Evolutionary conservation across 30 jellyfish, hydroid and myxozoan genomes (phyloP).

Genomic region (Catostylus mosaicus): DNA sequence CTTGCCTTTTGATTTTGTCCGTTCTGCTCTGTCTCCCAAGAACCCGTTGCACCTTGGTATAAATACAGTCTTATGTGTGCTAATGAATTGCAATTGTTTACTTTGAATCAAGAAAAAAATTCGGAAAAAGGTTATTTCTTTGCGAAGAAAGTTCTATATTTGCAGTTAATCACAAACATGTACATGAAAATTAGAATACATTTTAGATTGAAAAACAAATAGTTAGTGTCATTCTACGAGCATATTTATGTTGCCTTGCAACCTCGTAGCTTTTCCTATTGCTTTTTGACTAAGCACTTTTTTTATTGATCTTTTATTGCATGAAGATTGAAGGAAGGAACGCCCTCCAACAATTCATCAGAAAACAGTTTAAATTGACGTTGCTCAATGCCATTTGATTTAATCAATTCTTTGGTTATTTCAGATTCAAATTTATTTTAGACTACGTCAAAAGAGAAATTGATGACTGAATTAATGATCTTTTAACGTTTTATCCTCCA

Average conservation of each 20-base stretch:
- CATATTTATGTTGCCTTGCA: not conserved
- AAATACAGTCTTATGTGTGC: not conserved
- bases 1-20: no score
- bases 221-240: not conserved
- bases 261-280: not conserved
- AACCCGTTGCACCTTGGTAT: not conserved
- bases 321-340: not conserved
- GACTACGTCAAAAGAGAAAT: not conserved
- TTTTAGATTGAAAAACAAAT: slow-evolving; percentile 1
- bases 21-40: not conserved
- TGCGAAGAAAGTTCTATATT: not conserved
- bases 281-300: not conserved
- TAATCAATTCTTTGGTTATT: not conserved
- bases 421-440: not conserved
- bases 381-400: not conserved
- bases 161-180: not conserved
- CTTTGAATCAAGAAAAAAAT: not conserved
- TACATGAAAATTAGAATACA: not conserved
- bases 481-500: no score
- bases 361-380: not conserved
- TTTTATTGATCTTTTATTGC: not conserved
- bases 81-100: not conserved
- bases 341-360: not conserved
- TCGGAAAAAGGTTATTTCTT: not conserved
- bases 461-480: no score